Evolutionary conservation across 2,888 invertebrate genomes (phyloP).

Genomic region (Thecocarcelia acutangulata): DNA sequence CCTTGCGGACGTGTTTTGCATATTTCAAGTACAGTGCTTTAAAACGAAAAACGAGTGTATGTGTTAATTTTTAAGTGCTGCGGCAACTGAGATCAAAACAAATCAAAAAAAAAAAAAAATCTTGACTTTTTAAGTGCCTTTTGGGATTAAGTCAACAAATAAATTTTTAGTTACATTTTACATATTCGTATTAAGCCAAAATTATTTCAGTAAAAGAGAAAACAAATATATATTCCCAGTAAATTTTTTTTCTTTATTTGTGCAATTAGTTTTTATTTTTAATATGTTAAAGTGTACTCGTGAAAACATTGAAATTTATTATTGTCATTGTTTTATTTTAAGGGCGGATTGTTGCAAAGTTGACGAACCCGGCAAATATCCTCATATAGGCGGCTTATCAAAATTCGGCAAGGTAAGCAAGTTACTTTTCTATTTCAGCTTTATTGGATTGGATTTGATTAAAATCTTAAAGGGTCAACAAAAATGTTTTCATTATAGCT

Average conservation of each 20-base stretch:
- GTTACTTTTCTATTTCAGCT: slow-evolving; percentile 52
- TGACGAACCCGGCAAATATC: slow-evolving; percentile 84
- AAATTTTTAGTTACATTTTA: slow-evolving; percentile 1
- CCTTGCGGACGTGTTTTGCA: background rate
- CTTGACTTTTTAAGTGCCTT: background rate
- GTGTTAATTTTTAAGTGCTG: background rate
- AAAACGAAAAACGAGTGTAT: no score
- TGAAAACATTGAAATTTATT: background rate
- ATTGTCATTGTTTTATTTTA: slow-evolving; percentile 26
- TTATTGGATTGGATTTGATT: no score
- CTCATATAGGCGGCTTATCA: slow-evolving; percentile 84
- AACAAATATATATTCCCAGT: background rate
- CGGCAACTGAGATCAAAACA: no score
- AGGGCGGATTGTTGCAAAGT: slow-evolving; percentile 87
- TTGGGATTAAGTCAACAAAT: slow-evolving; percentile 1
- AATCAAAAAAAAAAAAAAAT: no score
- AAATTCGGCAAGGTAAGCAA: slow-evolving; percentile 85
- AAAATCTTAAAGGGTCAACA: no score
- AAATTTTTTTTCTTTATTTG: no score
- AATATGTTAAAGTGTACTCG: background rate
- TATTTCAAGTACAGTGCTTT: background rate
- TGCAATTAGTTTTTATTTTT: no score
- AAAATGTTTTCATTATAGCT: no score
- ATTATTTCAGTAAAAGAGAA: background rate
- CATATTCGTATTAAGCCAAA: background rate